phyloP scores from a whole-genome alignment of 92 coral and sea anemone genomes.

The Actinernus sp. region DNA sequence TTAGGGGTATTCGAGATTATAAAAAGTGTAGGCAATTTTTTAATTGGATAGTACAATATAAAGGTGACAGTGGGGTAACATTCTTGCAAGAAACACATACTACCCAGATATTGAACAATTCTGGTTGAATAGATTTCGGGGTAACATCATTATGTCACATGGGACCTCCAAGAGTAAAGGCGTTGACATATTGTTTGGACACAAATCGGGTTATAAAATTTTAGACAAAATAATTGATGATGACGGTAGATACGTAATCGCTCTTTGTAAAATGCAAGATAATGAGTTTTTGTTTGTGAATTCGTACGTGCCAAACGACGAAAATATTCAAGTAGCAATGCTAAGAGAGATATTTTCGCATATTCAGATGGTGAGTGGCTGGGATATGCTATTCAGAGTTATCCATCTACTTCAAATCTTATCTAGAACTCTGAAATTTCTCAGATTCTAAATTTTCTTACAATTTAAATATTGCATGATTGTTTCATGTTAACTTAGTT shows the following conservation, averaged over 20 bases:
- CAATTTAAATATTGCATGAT: too few relatives aligned
- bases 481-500: too few relatives aligned
- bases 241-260: constrained; percentile 1
- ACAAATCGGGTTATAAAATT: neutral
- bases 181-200: constrained; percentile 2
- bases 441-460: too few relatives aligned
- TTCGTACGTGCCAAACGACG: neutral
- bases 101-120: neutral
- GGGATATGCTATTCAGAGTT: too few relatives aligned
- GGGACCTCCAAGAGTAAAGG: constrained; percentile 9
- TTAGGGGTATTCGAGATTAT: constrained; percentile 8
- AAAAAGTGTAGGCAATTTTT: constrained; percentile 3
- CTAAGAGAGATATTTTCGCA: too few relatives aligned
- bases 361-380: too few relatives aligned
- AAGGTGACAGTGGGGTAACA: constrained; percentile 2
- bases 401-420: too few relatives aligned
- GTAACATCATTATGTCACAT: constrained; percentile 3
- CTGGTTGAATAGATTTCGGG: neutral
- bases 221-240: neutral
- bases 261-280: neutral
- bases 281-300: neutral
- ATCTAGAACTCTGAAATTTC: too few relatives aligned
- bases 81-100: constrained; percentile 25
- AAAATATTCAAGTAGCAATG: too few relatives aligned
- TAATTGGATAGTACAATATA: constrained; percentile 13